Conservation (phyloP, 2,797 vertebrate genomes). For the Hydrophis major region DNA sequence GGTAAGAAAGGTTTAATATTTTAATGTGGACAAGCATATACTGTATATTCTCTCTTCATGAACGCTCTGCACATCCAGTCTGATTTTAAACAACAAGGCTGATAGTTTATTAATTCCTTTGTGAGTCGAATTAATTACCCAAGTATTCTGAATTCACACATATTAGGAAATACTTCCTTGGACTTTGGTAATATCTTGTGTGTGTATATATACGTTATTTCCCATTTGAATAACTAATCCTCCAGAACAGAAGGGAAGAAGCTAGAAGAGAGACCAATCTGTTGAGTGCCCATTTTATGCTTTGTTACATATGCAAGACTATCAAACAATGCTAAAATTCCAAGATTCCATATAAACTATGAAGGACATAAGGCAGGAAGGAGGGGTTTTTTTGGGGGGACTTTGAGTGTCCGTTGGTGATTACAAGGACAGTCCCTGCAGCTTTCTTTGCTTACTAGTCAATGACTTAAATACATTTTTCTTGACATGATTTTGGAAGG, state of each 20-base stretch:
- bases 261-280: background rate
- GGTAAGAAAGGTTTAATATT: background rate
- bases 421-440: background rate
- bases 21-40: background rate
- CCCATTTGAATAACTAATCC: background rate
- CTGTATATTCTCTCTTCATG: background rate
- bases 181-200: background rate
- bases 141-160: background rate
- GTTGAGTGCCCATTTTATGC: background rate
- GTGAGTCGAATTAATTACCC: background rate
- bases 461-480: background rate
- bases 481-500: background rate
- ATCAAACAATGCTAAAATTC: background rate
- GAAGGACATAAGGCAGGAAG: background rate
- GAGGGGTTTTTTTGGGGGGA: background rate
- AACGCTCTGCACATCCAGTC: background rate
- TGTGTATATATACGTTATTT: background rate
- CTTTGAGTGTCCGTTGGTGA: background rate
- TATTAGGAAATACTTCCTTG: background rate
- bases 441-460: background rate
- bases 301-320: background rate
- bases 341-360: background rate
- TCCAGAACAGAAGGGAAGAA: background rate
- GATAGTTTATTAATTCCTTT: background rate
- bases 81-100: background rate